Conservation (phyloP, 2,797 vertebrate species). For the Pampus argenteus region DNA sequence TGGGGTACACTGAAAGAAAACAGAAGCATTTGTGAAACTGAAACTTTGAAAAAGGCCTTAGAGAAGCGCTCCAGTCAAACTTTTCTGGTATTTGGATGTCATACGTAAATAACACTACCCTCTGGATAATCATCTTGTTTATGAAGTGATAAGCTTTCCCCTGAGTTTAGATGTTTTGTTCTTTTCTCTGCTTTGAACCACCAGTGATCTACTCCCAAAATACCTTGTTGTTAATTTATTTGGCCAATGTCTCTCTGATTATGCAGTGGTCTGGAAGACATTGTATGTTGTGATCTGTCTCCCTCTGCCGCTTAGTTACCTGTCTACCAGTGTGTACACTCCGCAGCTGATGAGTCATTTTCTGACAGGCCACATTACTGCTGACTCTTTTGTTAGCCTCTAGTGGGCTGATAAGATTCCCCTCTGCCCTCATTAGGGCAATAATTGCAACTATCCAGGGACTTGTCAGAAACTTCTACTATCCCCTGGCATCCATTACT, state of each 20-base stretch:
- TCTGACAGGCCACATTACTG: slow-evolving; percentile 48
- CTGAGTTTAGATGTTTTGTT: slow-evolving; percentile 49
- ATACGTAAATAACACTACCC: slow-evolving; percentile 3
- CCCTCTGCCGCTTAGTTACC: slow-evolving; percentile 10
- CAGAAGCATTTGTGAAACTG: neutral
- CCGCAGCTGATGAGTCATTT: slow-evolving; percentile 2
- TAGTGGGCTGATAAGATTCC: slow-evolving; percentile 44
- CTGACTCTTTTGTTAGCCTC: slow-evolving; percentile 44
- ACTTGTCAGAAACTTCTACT: slow-evolving; percentile 11
- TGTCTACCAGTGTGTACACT: slow-evolving; percentile 20
- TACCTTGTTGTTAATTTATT: slow-evolving; percentile 71
- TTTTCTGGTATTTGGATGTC: slow-evolving; percentile 3
- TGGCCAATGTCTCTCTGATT: slow-evolving; percentile 60
- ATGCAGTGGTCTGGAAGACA: slow-evolving; percentile 53
- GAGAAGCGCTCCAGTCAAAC: slow-evolving; percentile 30
- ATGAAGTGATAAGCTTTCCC: slow-evolving; percentile 43
- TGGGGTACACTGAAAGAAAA: neutral
- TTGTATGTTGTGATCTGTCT: neutral
- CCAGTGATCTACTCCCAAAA: slow-evolving; percentile 31
- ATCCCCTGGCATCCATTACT: slow-evolving; percentile 33
- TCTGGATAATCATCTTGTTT: slow-evolving; percentile 37
- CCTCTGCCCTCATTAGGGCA: slow-evolving; percentile 64
- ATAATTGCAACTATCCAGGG: slow-evolving; percentile 65
- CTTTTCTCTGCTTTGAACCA: slow-evolving; percentile 12
- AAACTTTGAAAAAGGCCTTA: slow-evolving; percentile 15